Percentiles rank a stretch among this genome's conserved stretches.
Evolutionary conservation across 2,113 vertebrate species (phyloP).

Genomic region (Mastomys coucha): DNA sequence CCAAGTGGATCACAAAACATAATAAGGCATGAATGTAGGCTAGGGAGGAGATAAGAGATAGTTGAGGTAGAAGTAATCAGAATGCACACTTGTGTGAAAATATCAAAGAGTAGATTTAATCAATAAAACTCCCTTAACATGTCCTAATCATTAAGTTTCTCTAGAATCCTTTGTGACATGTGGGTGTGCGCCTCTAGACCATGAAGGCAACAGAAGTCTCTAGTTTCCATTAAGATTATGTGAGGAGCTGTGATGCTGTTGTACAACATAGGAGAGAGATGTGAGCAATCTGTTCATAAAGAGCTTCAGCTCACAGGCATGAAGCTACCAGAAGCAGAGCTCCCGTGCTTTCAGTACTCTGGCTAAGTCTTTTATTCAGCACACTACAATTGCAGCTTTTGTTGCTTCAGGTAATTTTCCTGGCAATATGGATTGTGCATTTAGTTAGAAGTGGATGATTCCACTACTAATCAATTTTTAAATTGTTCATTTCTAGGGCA

Average conservation of each 20-base stretch:
- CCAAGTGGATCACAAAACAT: background rate
- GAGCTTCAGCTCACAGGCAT: background rate
- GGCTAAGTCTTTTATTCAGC: background rate
- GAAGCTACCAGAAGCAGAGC: background rate
- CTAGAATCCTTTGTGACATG: background rate
- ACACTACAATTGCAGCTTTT: background rate
- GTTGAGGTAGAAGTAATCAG: too few species aligned
- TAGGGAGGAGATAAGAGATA: background rate
- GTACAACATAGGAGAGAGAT: fast-evolving
- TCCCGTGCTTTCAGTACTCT: background rate
- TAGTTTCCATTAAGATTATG: background rate
- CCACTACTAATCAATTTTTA: constrained; percentile 39
- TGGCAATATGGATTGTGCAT: background rate
- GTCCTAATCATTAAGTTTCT: background rate
- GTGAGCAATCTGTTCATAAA: background rate
- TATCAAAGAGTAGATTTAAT: background rate
- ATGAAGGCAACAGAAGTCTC: background rate
- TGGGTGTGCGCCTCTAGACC: fast-evolving
- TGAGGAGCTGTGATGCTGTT: fast-evolving
- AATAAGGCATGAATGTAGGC: background rate
- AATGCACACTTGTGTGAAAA: background rate
- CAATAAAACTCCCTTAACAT: background rate
- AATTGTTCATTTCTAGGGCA: constrained; percentile 40
- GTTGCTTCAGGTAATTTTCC: background rate
- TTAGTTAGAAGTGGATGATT: constrained; percentile 35